Base-by-base conservation (phyloP, 2,113 vertebrate genomes). In the Pterocles burchelli region DNA sequence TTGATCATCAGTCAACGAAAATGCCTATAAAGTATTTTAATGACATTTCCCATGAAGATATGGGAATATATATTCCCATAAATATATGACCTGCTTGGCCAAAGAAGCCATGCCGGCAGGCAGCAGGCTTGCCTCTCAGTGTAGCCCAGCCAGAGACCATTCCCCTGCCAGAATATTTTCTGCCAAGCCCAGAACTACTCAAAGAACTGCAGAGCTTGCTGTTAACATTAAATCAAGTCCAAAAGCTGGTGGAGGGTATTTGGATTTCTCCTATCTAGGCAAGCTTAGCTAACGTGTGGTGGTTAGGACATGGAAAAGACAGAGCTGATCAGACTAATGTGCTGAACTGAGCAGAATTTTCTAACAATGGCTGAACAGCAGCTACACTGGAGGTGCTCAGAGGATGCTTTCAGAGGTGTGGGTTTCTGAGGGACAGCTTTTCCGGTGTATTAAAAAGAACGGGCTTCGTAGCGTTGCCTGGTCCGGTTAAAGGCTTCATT, bases 281-380 rank as follows among this genome's bases (percentile, higher is more conserved):
- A 59, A 63, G 34, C 9, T 22, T 13, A 21, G 10, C 29, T 31
- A 24, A 21, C 1, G 0, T 1, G 2, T 6, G 1, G 0, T 4
- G 36, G 3, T 19, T 54, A 1, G 61, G 51, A 33, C 9, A 3
- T 9, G n/a, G 17, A n/a, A 66, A 62, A 48, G 36, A 43, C 21
- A 20, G 12, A 15, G 25, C 1, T 66, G 49, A 55, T 22, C n/a
- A 57, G 31, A 17, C 12, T 6, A 3, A 21, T 15, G 46, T 5
- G 31, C 25, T 46, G 2, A 85, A 43, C 3, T 3, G 2, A 13
- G 54, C 4, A 5, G 45, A 54, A 26, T n/a, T 55, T 12, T 43
- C 4, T 48, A 9, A 5, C 0, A 0, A 9, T 20, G 38, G 29
- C 33, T 88, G 63, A 72, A n/a, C 5, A 89, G 76, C 41, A 55